A percentile compares a stretch with the other conserved stretches of the same genome.
phyloP scores from a whole-genome alignment of 2,797 vertebrate genomes.

The Mus caroli region DNA sequence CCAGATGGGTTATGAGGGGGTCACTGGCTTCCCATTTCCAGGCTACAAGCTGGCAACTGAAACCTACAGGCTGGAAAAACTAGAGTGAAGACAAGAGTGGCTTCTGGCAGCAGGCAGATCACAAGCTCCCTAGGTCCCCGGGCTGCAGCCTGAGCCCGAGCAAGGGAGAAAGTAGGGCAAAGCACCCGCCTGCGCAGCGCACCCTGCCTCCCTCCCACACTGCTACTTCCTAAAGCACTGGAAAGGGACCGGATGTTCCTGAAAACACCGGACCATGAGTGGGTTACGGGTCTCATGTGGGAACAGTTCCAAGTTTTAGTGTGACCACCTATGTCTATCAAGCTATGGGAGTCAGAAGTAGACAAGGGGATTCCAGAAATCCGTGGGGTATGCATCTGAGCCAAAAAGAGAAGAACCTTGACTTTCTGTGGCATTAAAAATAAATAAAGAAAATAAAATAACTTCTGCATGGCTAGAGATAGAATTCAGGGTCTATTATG shows the following conservation, averaged over 20 bases:
- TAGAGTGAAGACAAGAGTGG: slow-evolving; percentile 31
- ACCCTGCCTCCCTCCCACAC: neutral
- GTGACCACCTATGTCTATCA: neutral
- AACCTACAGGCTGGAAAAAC: slow-evolving; percentile 52
- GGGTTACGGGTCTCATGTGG: neutral
- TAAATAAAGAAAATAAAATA: neutral
- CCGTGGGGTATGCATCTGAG: neutral
- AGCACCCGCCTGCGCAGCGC: neutral
- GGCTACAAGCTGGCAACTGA: slow-evolving; percentile 22
- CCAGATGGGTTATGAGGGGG: neutral
- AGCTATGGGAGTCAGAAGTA: too few species aligned
- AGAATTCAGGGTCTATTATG: neutral
- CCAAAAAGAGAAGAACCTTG: neutral
- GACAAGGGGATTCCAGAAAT: neutral
- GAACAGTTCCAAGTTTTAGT: neutral
- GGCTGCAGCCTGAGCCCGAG: neutral
- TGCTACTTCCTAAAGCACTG: accelerated
- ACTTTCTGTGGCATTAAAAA: neutral
- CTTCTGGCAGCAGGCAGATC: neutral
- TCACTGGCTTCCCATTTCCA: slow-evolving; percentile 2
- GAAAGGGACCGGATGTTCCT: neutral
- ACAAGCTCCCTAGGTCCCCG: slow-evolving; percentile 47
- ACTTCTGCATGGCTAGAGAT: neutral
- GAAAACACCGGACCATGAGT: neutral
- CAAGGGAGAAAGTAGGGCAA: slow-evolving; percentile 54